Evolutionary conservation across 2,797 vertebrate species (phyloP).

Genomic region (Megaceryle alcyon): DNA sequence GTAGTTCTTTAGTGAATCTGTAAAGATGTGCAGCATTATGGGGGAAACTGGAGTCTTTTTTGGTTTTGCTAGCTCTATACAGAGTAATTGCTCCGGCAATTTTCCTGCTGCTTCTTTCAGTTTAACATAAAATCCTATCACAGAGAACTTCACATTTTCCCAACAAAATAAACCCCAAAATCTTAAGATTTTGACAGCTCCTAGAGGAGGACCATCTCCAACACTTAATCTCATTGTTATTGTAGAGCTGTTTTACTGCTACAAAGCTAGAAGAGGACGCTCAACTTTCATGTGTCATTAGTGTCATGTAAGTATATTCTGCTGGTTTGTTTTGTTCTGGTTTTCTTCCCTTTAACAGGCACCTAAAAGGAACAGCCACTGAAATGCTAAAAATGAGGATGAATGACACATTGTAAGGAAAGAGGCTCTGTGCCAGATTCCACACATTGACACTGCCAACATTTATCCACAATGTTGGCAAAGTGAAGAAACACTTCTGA

Average conservation of each 20-base stretch:
- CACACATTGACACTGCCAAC: conserved; percentile 60
- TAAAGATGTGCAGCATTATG: background rate
- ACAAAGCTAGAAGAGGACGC: background rate
- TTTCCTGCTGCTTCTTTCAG: background rate
- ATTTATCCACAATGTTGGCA: conserved; percentile 62
- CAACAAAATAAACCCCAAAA: background rate
- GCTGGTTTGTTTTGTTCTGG: background rate
- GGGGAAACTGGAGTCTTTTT: background rate
- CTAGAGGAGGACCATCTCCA: accelerated
- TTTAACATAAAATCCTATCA: background rate
- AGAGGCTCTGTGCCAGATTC: conserved; percentile 54
- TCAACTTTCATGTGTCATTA: background rate
- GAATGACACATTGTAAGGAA: conserved; percentile 63
- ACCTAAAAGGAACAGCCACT: conserved; percentile 32
- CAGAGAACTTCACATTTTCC: background rate
- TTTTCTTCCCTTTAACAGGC: conserved; percentile 18
- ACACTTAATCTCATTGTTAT: background rate
- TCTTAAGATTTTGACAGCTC: background rate
- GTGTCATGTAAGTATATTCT: background rate
- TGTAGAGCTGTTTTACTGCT: background rate
- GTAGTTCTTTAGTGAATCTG: background rate
- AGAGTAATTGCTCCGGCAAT: background rate
- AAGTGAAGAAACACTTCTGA: conserved; percentile 46
- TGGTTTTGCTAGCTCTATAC: background rate
- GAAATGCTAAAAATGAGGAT: conserved; percentile 55